Conservation (phyloP, 2,113 vertebrate genomes). For the Oncorhynchus gorbuscha region DNA sequence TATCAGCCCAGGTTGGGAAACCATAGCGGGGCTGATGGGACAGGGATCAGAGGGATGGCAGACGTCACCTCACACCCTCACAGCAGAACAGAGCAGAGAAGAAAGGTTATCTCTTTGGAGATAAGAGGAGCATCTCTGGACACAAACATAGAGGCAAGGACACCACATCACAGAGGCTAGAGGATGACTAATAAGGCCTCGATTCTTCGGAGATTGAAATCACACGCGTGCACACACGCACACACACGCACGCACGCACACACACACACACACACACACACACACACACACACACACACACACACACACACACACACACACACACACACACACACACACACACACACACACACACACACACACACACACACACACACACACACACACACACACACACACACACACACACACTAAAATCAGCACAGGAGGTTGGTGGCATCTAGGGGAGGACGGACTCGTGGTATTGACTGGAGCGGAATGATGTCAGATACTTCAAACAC, state of each 20-base stretch:
- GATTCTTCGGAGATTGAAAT: not conserved
- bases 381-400: no score
- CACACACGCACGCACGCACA: not conserved
- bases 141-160: no score
- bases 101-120: not conserved
- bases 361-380: not conserved
- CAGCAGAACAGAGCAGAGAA: not conserved
- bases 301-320: not conserved
- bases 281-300: no score
- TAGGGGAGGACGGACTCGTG: no score
- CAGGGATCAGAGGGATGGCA: constrained; percentile 5
- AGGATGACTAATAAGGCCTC: no score
- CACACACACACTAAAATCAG: no score
- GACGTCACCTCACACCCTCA: constrained; percentile 2
- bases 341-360: not conserved
- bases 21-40: constrained; percentile 22
- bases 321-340: no score
- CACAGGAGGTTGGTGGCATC: no score
- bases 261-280: not conserved
- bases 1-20: constrained; percentile 48
- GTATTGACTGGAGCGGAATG: no score
- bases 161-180: no score
- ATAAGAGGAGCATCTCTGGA: not conserved
- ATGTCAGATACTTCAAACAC: no score
- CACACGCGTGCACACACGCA: no score